phyloP scores from a whole-genome alignment of 53 echinoderm and acorn worm species.

The Temnopleurus reevesii region DNA sequence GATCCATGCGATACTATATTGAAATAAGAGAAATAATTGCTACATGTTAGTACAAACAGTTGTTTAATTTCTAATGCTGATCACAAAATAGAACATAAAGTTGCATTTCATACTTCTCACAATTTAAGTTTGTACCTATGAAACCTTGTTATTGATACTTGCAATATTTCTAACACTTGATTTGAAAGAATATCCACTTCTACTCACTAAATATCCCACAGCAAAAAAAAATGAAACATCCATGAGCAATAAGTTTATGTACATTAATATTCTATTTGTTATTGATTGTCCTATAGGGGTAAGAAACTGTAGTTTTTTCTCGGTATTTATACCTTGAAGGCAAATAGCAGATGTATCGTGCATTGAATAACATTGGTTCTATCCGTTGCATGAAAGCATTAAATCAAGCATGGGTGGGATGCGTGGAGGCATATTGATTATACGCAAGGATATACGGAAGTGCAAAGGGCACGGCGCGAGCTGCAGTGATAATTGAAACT shows the following conservation, averaged over 20 bases:
- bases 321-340: neutral
- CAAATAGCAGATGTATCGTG: neutral
- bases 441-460: neutral
- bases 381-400: neutral
- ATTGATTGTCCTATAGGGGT: neutral
- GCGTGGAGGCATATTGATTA: neutral
- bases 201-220: too few relatives aligned
- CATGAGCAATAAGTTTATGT: neutral
- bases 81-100: too few relatives aligned
- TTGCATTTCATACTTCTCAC: too few relatives aligned
- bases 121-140: too few relatives aligned
- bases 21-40: too few relatives aligned
- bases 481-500: conserved; percentile 9
- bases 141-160: too few relatives aligned
- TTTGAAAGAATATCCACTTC: too few relatives aligned
- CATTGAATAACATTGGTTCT: neutral
- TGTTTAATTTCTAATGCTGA: too few relatives aligned
- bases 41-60: too few relatives aligned
- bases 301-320: neutral
- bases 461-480: neutral
- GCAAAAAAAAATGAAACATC: too few relatives aligned
- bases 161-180: too few relatives aligned
- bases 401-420: neutral
- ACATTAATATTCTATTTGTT: neutral
- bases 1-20: too few relatives aligned